Evolutionary conservation across 2,113 vertebrate species (phyloP).

Genomic region (Marmota flaviventris): DNA sequence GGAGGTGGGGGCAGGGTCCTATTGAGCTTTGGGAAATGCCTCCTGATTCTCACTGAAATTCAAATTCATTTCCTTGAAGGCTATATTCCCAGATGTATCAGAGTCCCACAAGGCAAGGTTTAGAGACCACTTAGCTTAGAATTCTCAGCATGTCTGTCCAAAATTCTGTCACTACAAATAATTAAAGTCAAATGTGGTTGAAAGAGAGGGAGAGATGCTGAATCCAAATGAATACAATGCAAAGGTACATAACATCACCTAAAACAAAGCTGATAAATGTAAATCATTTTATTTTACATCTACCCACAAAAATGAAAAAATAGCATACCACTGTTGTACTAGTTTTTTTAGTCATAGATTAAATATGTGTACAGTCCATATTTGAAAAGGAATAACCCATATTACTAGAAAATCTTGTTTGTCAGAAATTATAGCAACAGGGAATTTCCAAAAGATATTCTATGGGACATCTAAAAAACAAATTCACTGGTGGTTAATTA

Average conservation of each 20-base stretch:
- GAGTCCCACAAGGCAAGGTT: not conserved
- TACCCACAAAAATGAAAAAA: slow-evolving; percentile 41
- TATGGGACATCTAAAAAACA: not conserved
- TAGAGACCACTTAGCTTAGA: not conserved
- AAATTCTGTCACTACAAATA: slow-evolving; percentile 1
- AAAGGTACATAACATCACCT: not conserved
- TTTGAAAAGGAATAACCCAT: not conserved
- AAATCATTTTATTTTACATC: not conserved
- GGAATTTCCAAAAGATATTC: not conserved
- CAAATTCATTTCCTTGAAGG: not conserved
- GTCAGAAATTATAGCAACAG: not conserved
- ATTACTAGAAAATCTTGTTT: slow-evolving; percentile 50
- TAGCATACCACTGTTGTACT: not conserved
- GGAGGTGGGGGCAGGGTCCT: not conserved
- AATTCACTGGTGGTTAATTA: not conserved
- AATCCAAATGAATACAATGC: not conserved
- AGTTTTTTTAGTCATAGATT: not conserved
- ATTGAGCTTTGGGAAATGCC: slow-evolving; percentile 20
- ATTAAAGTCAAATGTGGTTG: not conserved
- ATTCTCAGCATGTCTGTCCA: not conserved
- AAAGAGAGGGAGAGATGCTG: not conserved
- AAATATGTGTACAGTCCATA: not conserved
- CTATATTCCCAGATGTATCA: not conserved
- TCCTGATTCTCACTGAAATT: slow-evolving; percentile 37
- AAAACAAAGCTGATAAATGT: not conserved